Base-by-base conservation (phyloP, 2,113 vertebrate species). In the Poeciliopsis occidentalis region DNA sequence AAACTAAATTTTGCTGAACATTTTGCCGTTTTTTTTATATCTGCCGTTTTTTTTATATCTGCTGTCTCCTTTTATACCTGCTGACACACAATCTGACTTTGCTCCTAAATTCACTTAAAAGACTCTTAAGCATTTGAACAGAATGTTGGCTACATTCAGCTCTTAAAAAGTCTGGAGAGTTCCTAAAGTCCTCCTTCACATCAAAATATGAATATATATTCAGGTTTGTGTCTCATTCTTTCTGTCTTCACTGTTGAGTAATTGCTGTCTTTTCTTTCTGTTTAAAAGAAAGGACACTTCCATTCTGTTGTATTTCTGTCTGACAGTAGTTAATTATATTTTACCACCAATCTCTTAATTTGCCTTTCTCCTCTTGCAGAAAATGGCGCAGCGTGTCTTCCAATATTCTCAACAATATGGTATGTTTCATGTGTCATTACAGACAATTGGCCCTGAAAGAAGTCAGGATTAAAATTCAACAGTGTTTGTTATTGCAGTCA, bases 101-200 rank as follows among this genome's bases (percentile, higher is more conserved):
- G 15, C 82, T 66, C 72, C 54, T 39, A 26, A 15, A 60, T 8
- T 66, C 73, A 64, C 63, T 96, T 92, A 94, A 93, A 95, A 92
- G 64, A 83, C 82, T 94, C 93, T 94, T 87, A 89, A 89, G 83
- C 69, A 84, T 91, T 94, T 89, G 88, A 92, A 91, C 93, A 94
- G 90, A 95, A 94, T 94, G 89, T 89, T 3, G 5, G 51, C 51
- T n/a, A 3, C 17, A 65, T 72, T 71, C 7, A 32, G 32, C 32
- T 32, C 44, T 47, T 44, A 44, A 15, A 47, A 6, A 47, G 44
- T 47, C 44, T 19, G 17, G 15, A 47, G 24, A 57, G 19, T 10
- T 24, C 24, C 19, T 24, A 3, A 57, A 57, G 51, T 57, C 73
- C 15, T 47, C 44, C n/a, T 64, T 8, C 34, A 73, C 72, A 78